Evolutionary conservation across 1,140 invertebrate genomes (phyloP), one percentile per base, ranked within the genome.

Genomic region (Spodoptera litura): DNA sequence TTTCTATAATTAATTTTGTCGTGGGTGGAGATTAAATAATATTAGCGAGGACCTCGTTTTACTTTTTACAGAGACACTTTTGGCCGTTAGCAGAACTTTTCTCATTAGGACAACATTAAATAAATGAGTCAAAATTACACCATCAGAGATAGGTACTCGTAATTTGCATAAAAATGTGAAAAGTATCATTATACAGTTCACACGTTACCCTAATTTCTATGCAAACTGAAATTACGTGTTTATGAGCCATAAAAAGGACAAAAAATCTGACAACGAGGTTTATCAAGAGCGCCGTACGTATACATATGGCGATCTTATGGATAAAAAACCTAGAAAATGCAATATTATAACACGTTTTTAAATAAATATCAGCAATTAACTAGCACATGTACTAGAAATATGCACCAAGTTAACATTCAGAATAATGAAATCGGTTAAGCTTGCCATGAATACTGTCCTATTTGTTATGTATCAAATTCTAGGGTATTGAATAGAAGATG

Each of bases 171-270:
- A 68, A 27, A 68, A 27, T 68, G 38, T 68, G 49, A 52, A 53
- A 68, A 68, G 49, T 49, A 44, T 78, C 74, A 72, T 78, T 80
- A 73, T 59, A 59, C 38, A 49, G 38, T 64, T 64, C 61, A 64
- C 49, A 52, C 49, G 53, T 68, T 68, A 68, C 64, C 64, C 25
- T 49, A 59, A 70, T 78, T 61, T 78, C 62, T 38, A 9, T 25
- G 35, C 51, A 51, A 61, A 62, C 68, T 78, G 49, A 13, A 44
- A 52, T 76, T 55, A 49, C 4, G n/a, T 55, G 15, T 55, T 78
- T 49, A 20, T 62, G 61, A 44, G 35, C 20, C 31, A 53, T 52
- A 27, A 13, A 25, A 11, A 27, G 44, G 49, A 15, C 12, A 52
- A 25, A 71, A 71, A 58, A 77, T 38, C 35, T 38, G 35, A 44